Base-by-base conservation (phyloP, 2,888 invertebrate genomes). In the Aphidius colemani region DNA sequence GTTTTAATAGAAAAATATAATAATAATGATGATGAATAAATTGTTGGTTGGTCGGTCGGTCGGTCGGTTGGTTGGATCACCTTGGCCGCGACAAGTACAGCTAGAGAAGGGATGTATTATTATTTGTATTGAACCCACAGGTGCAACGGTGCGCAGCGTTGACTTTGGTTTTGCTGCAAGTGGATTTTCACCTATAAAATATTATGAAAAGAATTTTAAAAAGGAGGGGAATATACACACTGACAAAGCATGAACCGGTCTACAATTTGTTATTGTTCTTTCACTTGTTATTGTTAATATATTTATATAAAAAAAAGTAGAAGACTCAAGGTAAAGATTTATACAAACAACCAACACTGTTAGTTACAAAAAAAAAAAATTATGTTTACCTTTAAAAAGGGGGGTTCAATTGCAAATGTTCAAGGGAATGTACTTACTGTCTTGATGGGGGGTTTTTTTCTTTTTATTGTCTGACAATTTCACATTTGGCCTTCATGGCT, bases 111-210 rank as follows among this genome's bases (percentile, higher is more conserved):
- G 72, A 73, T 72, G 13, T 18, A 18, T 18, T 18, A 74, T 70
- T 70, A 73, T 74, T 66, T 60, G 65, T 56, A 68, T 67, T 66
- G 65, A 71, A 69, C 67, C 72, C 30, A 74, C 71, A 75, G 75
- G 75, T 75, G 75, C 71, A 74, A 74, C 72, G 71, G 71, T 71
- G 74, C 64, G 53, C 67, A 62, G 69, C 60, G 65, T 53, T 63
- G 66, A 62, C 53, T 66, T 66, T 50, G 59, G 45, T 56, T 61
- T 67, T 64, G 63, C 59, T 56, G 57, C 50, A 53, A 61, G 66
- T 67, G 65, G 45, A 61, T 59, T 61, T 66, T 70, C 41, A 57
- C 61, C 63, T 64, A 53, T 61, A 59, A 62, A 56, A 65, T 58
- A 63, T 57, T 60, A 58, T 62, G 59, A 64, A 62, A 55, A 59